Base-by-base conservation (phyloP, 1,140 invertebrate species). In the Brachionus koreanus region DNA sequence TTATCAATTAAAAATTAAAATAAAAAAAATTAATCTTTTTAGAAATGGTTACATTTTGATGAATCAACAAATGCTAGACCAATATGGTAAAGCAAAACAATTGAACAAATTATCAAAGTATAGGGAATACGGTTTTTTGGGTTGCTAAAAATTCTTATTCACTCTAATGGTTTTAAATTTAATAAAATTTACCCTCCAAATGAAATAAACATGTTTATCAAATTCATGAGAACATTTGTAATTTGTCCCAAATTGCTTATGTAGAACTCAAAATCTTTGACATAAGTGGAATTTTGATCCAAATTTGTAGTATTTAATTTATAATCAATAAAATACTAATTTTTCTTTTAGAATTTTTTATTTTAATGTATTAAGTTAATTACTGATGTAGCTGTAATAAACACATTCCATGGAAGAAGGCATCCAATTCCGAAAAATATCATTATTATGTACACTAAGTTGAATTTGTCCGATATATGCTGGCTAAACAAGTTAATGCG, bases 391-490 rank as follows among this genome's bases (percentile, higher is more conserved):
- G 76, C 76, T 5, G 29, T 79, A n/a, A 79, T 57, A 35, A 79
- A 79, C 13, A 79, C 37, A n/a, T 79, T 79, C 76, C 76, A 79
- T 57, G 76, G 76, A 25, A 79, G 16, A 42, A 79, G 76, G n/a
- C 49, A 61, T 12, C 35, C 76, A 6, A 79, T 3, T 13, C 76
- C 76, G 9, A 79, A 79, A 23, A 79, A 25, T 3, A 79, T 10
- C 35, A 79, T 42, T 39, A 65, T 61, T 16, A 29, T 42, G 13
- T 79, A 79, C 2, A 61, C 33, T 2, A 79, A 16, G 42, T 61
- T 35, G n/a, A 61, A 61, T 12, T 25, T 29, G 37, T 79, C 76
- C 0, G 33, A 39, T 6, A 39, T 19, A 7, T n/a, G 65, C 16
- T 35, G 65, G 9, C 9, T 37, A n/a, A 69, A 6, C n/a, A 35